These are phyloP conservation scores for Psix sp. DNA, from an alignment of 1,140 invertebrate genomes.

Conservation along the genomic window DNA sequence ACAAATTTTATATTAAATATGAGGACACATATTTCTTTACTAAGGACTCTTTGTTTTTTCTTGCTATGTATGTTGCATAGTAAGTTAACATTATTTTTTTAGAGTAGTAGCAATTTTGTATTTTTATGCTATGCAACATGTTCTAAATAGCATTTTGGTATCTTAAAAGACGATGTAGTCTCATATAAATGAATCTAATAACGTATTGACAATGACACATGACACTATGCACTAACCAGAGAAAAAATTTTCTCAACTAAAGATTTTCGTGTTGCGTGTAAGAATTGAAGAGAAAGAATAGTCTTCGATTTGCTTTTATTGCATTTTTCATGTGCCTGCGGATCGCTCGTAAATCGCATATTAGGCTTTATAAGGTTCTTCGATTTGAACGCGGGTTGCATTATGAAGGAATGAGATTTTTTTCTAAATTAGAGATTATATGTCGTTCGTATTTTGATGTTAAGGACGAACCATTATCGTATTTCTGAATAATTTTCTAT, in stretches of 20 bases:
- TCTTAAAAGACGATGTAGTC: constrained; percentile 38
- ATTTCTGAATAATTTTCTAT: neutral
- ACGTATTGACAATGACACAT: constrained; percentile 59
- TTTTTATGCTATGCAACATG: too few relatives aligned
- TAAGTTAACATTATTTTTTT: too few relatives aligned
- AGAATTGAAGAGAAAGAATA: too few relatives aligned
- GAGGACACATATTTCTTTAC: too few relatives aligned
- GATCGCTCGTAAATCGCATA: constrained; percentile 61
- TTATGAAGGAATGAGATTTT: too few relatives aligned
- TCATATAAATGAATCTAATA: constrained; percentile 51
- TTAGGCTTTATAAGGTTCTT: constrained; percentile 31
- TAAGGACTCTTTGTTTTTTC: too few relatives aligned
- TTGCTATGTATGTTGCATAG: too few relatives aligned
- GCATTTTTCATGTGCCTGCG: constrained; percentile 59
- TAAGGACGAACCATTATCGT: constrained; percentile 9
- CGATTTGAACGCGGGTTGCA: neutral
- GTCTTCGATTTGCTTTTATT: too few relatives aligned
- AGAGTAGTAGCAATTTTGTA: too few relatives aligned
- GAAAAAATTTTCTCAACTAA: constrained; percentile 47
- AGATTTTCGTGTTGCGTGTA: constrained; percentile 50
- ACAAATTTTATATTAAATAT: too few relatives aligned
- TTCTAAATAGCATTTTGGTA: too few relatives aligned
- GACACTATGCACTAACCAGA: constrained; percentile 44
- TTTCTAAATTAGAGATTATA: constrained; percentile 40
- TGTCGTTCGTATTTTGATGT: constrained; percentile 3